Evolutionary conservation across 1,140 invertebrate genomes (phyloP), one percentile per base, ranked within the genome.

Genomic region (Wasmannia auropunctata): DNA sequence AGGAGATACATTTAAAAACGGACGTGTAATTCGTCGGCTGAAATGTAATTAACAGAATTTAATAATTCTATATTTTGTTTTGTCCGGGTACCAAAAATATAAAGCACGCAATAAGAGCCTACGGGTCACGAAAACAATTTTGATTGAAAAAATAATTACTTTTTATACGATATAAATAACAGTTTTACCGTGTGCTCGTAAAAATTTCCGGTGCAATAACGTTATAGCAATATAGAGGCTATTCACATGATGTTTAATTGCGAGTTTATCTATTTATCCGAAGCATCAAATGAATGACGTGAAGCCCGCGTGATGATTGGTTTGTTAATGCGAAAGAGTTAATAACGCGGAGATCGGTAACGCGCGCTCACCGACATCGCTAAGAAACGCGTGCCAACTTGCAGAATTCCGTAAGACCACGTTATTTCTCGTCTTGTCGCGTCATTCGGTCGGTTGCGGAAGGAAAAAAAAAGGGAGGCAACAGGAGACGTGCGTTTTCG

Each of bases 21-120:
- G 10, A 54, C 31, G 22, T 77, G 56, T 58, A 74, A 83, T 34
- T 58, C 37, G 37, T 25, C 19, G 14, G n/a, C 7, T 28, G 34
- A 58, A 31, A 72, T 43, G 49, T 43, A 51, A 37, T 58, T 43
- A 72, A 72, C 56, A 81, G 76, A 67, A 25, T 54, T 56, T 80
- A 67, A 80, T 80, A 67, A 80, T 80, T 40, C n/a, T 63, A n/a
- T 40, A 69, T 80, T 51, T 72, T 34, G n/a, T 58, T 58, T 83
- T 46, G 11, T 22, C 37, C n/a, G n/a, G 31, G 10, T 31, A 16
- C 49, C 49, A 25, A 31, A 43, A 58, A 22, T 80, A 69, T 69
- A 54, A 69, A 80, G 11, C 62, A n/a, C 3, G 10, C 2, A 40
- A 51, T 80, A 67, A 49, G 43, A 65, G 28, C 10, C 46, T 49